These are phyloP conservation scores for Rostratula benghalensis DNA, from an alignment of 2,113 vertebrate species.

Conservation along the genomic window DNA sequence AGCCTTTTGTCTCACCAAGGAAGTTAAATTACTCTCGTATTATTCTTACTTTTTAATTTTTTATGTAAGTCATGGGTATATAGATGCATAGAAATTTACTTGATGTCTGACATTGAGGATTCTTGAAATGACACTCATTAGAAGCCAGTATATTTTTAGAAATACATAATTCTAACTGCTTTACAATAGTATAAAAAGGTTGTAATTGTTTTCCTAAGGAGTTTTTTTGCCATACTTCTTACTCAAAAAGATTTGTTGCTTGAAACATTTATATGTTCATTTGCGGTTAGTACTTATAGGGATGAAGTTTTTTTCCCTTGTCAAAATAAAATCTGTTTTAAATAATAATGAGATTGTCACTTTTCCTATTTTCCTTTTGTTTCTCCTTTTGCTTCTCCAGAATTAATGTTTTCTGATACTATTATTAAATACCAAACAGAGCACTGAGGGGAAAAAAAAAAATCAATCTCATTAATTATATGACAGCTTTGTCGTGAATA, in stretches of 20 bases:
- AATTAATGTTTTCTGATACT: slow-evolving; percentile 23
- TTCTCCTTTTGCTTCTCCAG: not conserved
- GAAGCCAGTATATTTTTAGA: not conserved
- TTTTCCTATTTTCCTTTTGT: slow-evolving; percentile 5
- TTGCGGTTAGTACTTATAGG: not conserved
- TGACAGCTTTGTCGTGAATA: not conserved
- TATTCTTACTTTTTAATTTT: not conserved
- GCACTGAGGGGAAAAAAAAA: not conserved
- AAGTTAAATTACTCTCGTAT: not conserved
- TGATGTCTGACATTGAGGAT: not conserved
- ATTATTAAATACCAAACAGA: slow-evolving; percentile 13
- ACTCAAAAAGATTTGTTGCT: slow-evolving; percentile 26
- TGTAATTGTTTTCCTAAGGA: not conserved
- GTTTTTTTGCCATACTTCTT: not conserved
- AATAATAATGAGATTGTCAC: slow-evolving; percentile 39
- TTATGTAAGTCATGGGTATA: not conserved
- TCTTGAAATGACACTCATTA: not conserved
- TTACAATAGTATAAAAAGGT: not conserved
- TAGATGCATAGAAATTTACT: not conserved
- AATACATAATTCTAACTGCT: not conserved
- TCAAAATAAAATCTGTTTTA: slow-evolving; percentile 18
- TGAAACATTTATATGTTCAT: not conserved
- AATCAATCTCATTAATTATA: not conserved
- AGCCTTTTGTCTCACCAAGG: not conserved
- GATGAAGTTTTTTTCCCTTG: not conserved